Percentiles rank a stretch among this genome's conserved stretches.
phyloP scores from a whole-genome alignment of 2,888 invertebrate species.

The Mycalesis mineus region DNA sequence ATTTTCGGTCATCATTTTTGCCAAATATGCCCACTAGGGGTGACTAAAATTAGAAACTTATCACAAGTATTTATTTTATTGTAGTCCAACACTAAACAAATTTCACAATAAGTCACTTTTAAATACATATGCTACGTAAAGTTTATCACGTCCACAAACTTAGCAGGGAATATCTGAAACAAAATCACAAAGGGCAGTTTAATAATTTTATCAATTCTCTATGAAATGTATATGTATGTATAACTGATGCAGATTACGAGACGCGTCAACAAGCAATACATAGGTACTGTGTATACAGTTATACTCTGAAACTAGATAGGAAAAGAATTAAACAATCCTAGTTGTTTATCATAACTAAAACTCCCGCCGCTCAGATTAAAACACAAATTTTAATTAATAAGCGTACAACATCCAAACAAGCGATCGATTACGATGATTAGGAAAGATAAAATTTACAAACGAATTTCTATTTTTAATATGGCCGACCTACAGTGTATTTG shows the following conservation, averaged over 20 bases:
- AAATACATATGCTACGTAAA: constrained; percentile 67
- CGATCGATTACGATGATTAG: constrained; percentile 50
- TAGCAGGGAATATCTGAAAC: constrained; percentile 71
- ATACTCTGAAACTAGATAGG: not conserved
- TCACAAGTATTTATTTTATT: constrained; percentile 71
- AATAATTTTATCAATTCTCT: constrained; percentile 31
- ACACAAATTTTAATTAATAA: not conserved
- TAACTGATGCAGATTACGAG: constrained; percentile 39
- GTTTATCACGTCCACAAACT: constrained; percentile 75
- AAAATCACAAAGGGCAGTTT: constrained; percentile 35
- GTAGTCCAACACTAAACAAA: constrained; percentile 72
- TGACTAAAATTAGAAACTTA: constrained; percentile 74
- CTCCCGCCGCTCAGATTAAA: not conserved
- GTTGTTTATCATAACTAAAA: constrained; percentile 11
- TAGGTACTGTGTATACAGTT: constrained; percentile 18
- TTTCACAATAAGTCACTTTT: constrained; percentile 73
- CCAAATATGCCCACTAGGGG: constrained; percentile 60
- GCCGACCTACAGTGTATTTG: constrained; percentile 48
- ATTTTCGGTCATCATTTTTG: constrained; percentile 86
- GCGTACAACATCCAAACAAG: constrained; percentile 20
- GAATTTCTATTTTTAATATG: constrained; percentile 63
- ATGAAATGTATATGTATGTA: constrained; percentile 29
- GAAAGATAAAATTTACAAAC: constrained; percentile 50
- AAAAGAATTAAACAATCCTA: not conserved
- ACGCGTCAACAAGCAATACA: constrained; percentile 69